These are phyloP conservation scores for Phylloscopus trochilus DNA, from an alignment of 2,113 vertebrate species.

Conservation along the genomic window DNA sequence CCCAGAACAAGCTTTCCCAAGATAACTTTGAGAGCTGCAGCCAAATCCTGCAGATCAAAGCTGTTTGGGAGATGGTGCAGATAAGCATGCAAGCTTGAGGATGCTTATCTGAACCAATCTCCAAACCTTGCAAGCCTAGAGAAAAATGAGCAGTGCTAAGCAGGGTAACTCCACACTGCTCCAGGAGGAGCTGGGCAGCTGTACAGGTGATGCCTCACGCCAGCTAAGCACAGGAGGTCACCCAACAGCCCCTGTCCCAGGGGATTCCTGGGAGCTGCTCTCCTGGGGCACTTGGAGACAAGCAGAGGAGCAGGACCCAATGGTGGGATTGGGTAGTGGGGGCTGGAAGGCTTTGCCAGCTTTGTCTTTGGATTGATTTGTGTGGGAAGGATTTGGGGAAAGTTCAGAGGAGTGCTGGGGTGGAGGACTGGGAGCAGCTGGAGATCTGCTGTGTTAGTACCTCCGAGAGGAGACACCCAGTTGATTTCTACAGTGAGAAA, in stretches of 20 bases:
- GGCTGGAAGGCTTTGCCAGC: slow-evolving; percentile 23
- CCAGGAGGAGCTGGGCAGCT: neutral
- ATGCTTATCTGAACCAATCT: slow-evolving; percentile 57
- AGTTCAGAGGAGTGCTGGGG: slow-evolving; percentile 28
- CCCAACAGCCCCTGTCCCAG: neutral
- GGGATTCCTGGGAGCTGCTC: neutral
- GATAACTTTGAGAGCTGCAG: slow-evolving; percentile 49
- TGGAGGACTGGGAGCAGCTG: neutral
- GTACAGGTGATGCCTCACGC: neutral
- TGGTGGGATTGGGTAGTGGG: neutral
- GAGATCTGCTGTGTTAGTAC: neutral
- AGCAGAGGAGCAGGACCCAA: rapidly evolving
- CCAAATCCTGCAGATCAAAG: slow-evolving; percentile 63
- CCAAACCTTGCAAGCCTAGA: slow-evolving; percentile 35
- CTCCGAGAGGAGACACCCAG: neutral
- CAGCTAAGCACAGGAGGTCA: rapidly evolving
- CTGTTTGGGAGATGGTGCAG: slow-evolving; percentile 27
- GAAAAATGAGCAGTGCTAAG: slow-evolving; percentile 42
- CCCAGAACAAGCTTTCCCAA: slow-evolving; percentile 52
- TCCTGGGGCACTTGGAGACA: neutral
- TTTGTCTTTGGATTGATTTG: slow-evolving; percentile 34
- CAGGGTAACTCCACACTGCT: neutral
- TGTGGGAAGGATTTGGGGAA: slow-evolving; percentile 43
- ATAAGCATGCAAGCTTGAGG: slow-evolving; percentile 57
- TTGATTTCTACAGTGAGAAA: neutral